A percentile compares a stretch with the other conserved stretches of the same genome.
Evolutionary conservation across 2,797 vertebrate genomes (phyloP).

Genomic region (Sebastes dallii): DNA sequence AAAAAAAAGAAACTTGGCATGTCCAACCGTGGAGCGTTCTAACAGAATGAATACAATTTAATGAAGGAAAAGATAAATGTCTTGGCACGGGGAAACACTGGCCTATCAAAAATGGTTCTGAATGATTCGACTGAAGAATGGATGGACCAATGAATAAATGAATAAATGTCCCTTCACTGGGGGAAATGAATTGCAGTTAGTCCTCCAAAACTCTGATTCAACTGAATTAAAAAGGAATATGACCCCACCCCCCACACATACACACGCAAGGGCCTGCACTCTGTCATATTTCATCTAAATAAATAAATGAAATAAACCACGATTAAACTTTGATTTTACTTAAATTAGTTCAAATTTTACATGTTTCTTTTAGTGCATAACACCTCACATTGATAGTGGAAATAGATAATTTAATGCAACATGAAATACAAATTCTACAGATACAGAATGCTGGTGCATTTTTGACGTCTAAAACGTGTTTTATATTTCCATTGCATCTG

Average conservation of each 20-base stretch:
- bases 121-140: slow-evolving; percentile 52
- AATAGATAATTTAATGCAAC: not conserved
- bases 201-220: slow-evolving; percentile 38
- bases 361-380: not conserved
- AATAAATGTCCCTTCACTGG: slow-evolving; percentile 40
- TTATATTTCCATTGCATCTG: slow-evolving; percentile 17
- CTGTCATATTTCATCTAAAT: not conserved
- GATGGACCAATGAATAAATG: slow-evolving; percentile 57
- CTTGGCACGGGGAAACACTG: slow-evolving; percentile 49
- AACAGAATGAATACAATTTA: slow-evolving; percentile 43
- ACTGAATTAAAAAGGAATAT: slow-evolving; percentile 47
- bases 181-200: slow-evolving; percentile 32
- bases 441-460: not conserved
- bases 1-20: slow-evolving; percentile 30
- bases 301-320: not conserved
- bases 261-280: not conserved
- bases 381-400: not conserved
- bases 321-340: not conserved
- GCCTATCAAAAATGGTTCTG: slow-evolving; percentile 45
- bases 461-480: not conserved
- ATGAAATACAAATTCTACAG: not conserved
- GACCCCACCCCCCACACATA: not conserved
- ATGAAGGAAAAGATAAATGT: slow-evolving; percentile 62
- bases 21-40: not conserved
- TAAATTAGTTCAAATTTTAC: not conserved